Percentiles rank a stretch among this genome's conserved stretches.
These are phyloP conservation scores for Turritopsis dohrnii DNA, from an alignment of 30 jellyfish, hydroid and myxozoan species.

Conservation along the genomic window DNA sequence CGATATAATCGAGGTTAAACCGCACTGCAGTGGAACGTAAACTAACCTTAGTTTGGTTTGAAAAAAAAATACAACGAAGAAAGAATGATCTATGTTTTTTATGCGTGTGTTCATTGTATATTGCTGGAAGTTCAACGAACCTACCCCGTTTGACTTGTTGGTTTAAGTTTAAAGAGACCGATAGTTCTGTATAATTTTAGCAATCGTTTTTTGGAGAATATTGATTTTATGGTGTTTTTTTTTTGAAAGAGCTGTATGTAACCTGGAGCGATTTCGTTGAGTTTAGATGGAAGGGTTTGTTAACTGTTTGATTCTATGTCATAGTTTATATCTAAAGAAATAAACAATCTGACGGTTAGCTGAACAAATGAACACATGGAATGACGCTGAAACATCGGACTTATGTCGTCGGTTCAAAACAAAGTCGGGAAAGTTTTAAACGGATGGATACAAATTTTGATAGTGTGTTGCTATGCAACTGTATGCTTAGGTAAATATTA, in stretches of 20 bases:
- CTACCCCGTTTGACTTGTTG: not conserved
- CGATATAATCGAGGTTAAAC: not conserved
- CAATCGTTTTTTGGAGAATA: no score
- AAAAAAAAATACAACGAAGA: not conserved
- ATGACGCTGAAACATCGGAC: not conserved
- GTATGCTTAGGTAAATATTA: not conserved
- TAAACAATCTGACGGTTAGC: not conserved
- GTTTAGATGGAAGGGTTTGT: not conserved
- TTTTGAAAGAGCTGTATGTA: not conserved
- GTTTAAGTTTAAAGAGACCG: not conserved
- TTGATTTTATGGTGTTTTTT: not conserved
- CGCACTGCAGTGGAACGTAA: conserved; percentile 2
- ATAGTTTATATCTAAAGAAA: not conserved
- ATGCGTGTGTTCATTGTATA: not conserved
- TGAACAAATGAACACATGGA: not conserved
- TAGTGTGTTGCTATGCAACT: not conserved
- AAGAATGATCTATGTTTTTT: not conserved
- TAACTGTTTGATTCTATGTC: no score
- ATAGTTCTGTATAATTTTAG: not conserved
- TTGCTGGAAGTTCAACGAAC: not conserved
- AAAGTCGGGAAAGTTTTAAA: not conserved
- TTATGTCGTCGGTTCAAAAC: not conserved
- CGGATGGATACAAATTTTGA: not conserved
- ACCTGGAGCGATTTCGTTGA: not conserved
- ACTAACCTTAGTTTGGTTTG: not conserved